A percentile compares a stretch with the other conserved stretches of the same genome.
Evolutionary conservation across 1,140 invertebrate genomes (phyloP).

Genomic region (Lamellibrachia luymesi): DNA sequence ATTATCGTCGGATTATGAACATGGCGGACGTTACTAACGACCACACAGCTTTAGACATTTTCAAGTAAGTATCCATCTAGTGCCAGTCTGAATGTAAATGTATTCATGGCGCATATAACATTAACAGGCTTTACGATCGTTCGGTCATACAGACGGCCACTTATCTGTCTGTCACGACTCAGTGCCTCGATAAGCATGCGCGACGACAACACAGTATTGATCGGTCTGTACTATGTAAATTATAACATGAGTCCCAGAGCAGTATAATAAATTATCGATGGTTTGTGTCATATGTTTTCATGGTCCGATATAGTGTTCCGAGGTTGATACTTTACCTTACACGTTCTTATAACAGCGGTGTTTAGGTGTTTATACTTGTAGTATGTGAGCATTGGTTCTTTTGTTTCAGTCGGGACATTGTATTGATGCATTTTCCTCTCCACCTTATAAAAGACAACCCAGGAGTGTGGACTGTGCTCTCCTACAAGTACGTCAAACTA

Average conservation of each 20-base stretch:
- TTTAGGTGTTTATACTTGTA: not conserved
- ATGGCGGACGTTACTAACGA: constrained; percentile 44
- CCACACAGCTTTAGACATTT: constrained; percentile 47
- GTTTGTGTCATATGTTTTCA: not conserved
- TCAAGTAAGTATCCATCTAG: constrained; percentile 35
- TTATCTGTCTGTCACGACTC: not conserved
- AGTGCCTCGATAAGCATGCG: not conserved
- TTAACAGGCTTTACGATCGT: not conserved
- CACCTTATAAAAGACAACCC: constrained; percentile 46
- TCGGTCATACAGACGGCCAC: not conserved
- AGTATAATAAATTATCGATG: not conserved
- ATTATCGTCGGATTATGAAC: constrained; percentile 49
- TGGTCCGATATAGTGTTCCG: not conserved
- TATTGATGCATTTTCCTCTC: constrained; percentile 50
- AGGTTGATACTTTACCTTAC: not conserved
- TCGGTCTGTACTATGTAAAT: not conserved
- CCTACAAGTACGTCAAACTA: constrained; percentile 45
- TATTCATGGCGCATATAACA: not conserved
- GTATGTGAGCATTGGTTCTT: not conserved
- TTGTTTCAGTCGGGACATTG: constrained; percentile 42
- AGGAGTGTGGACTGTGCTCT: constrained; percentile 46
- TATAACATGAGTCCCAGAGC: not conserved
- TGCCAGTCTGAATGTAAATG: not conserved
- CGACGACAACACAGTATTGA: not conserved
- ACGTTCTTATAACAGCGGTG: not conserved